phyloP scores from a whole-genome alignment of 2,113 vertebrate species.

The Glaucidium brasilianum region DNA sequence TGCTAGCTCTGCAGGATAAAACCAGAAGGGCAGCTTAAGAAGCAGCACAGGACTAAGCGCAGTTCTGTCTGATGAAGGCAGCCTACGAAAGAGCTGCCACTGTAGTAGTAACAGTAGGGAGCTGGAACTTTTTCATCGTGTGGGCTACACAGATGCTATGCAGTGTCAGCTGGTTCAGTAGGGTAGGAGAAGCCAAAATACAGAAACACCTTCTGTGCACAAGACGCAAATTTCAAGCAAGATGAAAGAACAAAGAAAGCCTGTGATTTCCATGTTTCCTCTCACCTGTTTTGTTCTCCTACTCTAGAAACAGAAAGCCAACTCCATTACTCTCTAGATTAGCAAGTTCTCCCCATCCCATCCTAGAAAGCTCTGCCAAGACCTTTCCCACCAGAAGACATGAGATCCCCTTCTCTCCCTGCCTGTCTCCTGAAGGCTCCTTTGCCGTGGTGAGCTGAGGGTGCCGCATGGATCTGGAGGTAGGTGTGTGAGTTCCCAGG shows the following conservation, averaged over 20 bases:
- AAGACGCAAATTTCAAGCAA: fast-evolving
- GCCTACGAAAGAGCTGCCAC: background rate
- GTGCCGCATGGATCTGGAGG: fast-evolving
- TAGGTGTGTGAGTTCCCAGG: background rate
- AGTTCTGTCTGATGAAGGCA: background rate
- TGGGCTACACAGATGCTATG: background rate
- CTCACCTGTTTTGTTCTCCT: background rate
- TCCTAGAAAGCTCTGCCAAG: background rate
- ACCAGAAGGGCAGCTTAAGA: background rate
- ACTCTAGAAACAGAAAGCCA: background rate
- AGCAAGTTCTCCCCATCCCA: background rate
- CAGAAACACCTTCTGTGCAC: background rate
- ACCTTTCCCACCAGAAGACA: background rate
- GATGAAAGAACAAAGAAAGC: background rate
- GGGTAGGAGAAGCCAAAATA: background rate
- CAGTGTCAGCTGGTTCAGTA: background rate
- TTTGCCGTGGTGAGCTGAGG: fast-evolving
- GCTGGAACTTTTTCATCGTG: background rate
- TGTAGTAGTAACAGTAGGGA: background rate
- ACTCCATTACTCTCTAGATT: background rate
- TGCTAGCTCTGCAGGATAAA: background rate
- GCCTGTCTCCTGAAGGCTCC: background rate
- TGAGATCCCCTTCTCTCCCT: fast-evolving
- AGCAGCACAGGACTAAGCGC: background rate
- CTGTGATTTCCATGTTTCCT: background rate